These are phyloP conservation scores for Eurystomus glaucurus DNA, from an alignment of 2,797 vertebrate genomes.

Conservation along the genomic window DNA sequence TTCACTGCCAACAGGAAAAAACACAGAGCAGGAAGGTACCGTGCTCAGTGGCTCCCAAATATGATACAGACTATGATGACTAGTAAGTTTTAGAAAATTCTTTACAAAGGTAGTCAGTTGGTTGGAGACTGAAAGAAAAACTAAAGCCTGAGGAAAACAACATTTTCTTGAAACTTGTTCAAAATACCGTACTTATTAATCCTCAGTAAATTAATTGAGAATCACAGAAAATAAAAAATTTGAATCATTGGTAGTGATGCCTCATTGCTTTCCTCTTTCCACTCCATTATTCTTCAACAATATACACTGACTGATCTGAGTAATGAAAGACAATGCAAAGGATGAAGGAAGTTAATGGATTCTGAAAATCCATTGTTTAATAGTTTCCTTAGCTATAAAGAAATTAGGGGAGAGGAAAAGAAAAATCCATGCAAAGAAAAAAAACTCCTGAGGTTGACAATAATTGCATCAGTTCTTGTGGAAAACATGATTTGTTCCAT, in stretches of 20 bases:
- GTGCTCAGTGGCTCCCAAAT: neutral
- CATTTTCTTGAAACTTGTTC: neutral
- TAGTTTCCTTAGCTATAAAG: neutral
- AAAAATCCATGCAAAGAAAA: conserved; percentile 15
- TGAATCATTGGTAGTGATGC: neutral
- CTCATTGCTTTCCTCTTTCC: neutral
- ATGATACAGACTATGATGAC: neutral
- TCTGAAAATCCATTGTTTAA: conserved; percentile 39
- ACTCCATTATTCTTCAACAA: conserved; percentile 5
- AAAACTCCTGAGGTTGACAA: conserved; percentile 47
- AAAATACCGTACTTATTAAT: neutral
- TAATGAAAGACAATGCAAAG: neutral
- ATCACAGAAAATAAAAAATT: neutral
- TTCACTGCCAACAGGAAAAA: neutral
- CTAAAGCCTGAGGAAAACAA: neutral
- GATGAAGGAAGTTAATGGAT: neutral
- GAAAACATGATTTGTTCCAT: conserved; percentile 64
- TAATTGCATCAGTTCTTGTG: conserved; percentile 67
- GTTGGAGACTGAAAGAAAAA: neutral
- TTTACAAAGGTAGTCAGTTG: neutral
- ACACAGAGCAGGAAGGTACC: accelerated
- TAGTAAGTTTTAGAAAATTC: neutral
- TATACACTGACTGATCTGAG: neutral
- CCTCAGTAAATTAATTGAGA: neutral
- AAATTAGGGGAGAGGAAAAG: neutral